Conservation (phyloP, 2,888 invertebrate species). For the Protula sp. region DNA sequence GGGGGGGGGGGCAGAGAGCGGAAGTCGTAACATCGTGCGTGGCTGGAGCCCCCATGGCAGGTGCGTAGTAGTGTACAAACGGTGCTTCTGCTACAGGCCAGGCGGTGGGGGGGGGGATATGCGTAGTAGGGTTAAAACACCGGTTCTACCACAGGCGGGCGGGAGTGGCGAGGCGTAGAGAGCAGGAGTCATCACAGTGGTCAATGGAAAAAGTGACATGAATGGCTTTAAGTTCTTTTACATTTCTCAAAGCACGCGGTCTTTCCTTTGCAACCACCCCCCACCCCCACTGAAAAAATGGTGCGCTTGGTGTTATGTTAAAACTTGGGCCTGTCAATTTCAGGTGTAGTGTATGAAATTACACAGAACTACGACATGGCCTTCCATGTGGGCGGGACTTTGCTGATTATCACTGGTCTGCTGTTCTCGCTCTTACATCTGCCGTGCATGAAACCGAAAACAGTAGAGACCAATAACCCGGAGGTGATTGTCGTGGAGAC, state of each 20-base stretch:
- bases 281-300: too few relatives aligned
- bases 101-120: constrained; percentile 56
- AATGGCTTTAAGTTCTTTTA: too few relatives aligned
- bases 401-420: constrained; percentile 77
- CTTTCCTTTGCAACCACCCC: too few relatives aligned
- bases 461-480: background rate
- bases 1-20: background rate
- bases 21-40: constrained; percentile 61
- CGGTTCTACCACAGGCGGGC: too few relatives aligned
- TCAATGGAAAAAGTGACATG: too few relatives aligned
- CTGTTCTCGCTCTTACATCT: constrained; percentile 62
- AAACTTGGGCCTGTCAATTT: constrained; percentile 44
- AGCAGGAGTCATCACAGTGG: too few relatives aligned
- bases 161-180: too few relatives aligned
- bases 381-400: constrained; percentile 85
- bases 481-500: background rate
- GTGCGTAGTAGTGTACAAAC: constrained; percentile 54
- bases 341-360: constrained; percentile 84
- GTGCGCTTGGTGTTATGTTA: too few relatives aligned
- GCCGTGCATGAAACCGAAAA: constrained; percentile 31
- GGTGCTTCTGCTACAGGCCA: background rate
- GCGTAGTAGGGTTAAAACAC: background rate
- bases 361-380: constrained; percentile 80
- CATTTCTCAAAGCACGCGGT: too few relatives aligned
- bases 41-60: constrained; percentile 76